Evolutionary conservation across 2,888 invertebrate species (phyloP).

Genomic region (Limnephilus lunatus): DNA sequence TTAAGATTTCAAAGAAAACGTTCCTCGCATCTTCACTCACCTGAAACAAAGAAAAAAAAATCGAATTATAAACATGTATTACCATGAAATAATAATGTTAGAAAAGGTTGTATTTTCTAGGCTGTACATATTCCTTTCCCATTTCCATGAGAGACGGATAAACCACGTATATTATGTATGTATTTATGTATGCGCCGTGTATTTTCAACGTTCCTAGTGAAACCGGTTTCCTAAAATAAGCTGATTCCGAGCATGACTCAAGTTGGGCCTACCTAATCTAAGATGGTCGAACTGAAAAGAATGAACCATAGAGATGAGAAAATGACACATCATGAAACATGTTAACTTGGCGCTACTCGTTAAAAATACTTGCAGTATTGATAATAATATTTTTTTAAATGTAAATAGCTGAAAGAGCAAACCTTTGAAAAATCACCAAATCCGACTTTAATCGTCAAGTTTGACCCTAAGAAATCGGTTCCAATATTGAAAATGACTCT

Average conservation of each 20-base stretch:
- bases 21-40: background rate
- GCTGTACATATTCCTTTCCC: background rate
- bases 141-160: background rate
- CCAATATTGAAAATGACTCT: too few relatives aligned
- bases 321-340: background rate
- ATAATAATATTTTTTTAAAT: too few relatives aligned
- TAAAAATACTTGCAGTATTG: too few relatives aligned
- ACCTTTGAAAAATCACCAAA: too few relatives aligned
- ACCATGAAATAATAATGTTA: background rate
- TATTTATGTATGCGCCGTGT: background rate
- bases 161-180: background rate
- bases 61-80: too few relatives aligned
- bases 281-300: background rate
- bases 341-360: too few relatives aligned
- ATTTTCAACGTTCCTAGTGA: background rate
- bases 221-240: conserved; percentile 2
- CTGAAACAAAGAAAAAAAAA: background rate
- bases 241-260: background rate
- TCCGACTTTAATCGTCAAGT: too few relatives aligned
- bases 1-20: background rate
- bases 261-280: background rate
- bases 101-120: background rate
- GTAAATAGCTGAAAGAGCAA: too few relatives aligned
- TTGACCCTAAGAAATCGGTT: too few relatives aligned
- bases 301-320: background rate